Evolutionary conservation across 53 echinoderm and acorn worm genomes (phyloP), one percentile per base, ranked within the genome.

Genomic region (Pentamera pediparva): DNA sequence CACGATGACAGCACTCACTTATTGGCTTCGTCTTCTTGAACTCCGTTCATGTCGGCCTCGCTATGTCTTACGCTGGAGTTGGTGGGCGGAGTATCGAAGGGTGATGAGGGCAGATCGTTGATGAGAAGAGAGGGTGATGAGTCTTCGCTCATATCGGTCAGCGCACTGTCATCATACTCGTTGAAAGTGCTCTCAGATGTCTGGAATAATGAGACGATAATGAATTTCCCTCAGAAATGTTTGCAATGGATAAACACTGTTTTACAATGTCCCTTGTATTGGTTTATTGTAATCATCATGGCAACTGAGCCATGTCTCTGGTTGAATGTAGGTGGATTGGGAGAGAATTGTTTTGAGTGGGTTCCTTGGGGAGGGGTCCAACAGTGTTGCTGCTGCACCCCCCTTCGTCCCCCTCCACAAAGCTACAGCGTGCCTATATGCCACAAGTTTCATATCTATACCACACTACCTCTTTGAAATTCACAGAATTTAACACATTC

Each of bases 71-170:
- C 58, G 0, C 11, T 31, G 13, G 58, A 28, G 6, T 64, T 37
- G 9, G 64, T 4, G 19, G 37, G 21, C n/a, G 39, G 15, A 20
- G 31, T 22, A 15, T 29, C 28, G 29, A 32, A 57, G 31, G 73
- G 34, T 1, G 82, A 79, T 39, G 74, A 41, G 58, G 53, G 75
- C 21, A 82, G 76, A 39, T 90, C 90, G 39, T 78, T 86, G 39
- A 90, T 65, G 45, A 91, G 76, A 29, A 87, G 85, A 61, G 78
- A 80, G 6, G 84, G 81, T 4, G 75, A 77, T 15, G 89, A 89
- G 65, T 93, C 93, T 52, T 94, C 94, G 32, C 90, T 95, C 87
- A 87, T 87, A 82, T 95, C 95, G 12, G 95, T 91, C 54, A 95
- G 58, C 57, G 82, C 87, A 55, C 95, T 95, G 80, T 95, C 95